phyloP scores from a whole-genome alignment of 2,797 vertebrate species.

The Gymnodraco acuticeps region DNA sequence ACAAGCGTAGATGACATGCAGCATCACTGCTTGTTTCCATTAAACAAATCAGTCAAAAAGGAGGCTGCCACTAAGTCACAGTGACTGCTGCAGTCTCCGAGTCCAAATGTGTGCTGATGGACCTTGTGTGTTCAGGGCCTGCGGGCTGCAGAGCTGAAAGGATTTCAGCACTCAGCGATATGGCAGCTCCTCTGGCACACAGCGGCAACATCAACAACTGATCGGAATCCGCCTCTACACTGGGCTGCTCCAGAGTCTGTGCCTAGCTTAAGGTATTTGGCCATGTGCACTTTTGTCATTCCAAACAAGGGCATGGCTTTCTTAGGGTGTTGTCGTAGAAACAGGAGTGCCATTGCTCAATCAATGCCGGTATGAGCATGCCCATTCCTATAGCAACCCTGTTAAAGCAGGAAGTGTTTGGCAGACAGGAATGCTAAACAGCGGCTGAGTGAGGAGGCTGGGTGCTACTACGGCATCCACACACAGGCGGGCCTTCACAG shows the following conservation, averaged over 20 bases:
- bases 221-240: conserved; percentile 24
- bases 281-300: conserved; percentile 45
- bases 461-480: conserved; percentile 51
- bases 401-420: conserved; percentile 67
- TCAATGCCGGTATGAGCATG: conserved; percentile 55
- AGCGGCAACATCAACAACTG: conserved; percentile 33
- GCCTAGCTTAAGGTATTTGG: background rate
- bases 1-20: conserved; percentile 1
- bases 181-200: conserved; percentile 30
- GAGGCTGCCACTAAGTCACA: conserved; percentile 27
- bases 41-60: conserved; percentile 29
- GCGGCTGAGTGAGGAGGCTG: conserved; percentile 28
- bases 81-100: conserved; percentile 61
- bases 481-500: conserved; percentile 44
- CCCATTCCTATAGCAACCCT: conserved; percentile 58
- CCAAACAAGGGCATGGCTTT: conserved; percentile 55
- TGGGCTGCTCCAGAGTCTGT: background rate
- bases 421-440: conserved; percentile 65
- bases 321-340: conserved; percentile 54
- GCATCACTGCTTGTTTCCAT: conserved; percentile 30
- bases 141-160: conserved; percentile 43
- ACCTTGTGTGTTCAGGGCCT: conserved; percentile 39
- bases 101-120: conserved; percentile 42
- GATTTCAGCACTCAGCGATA: conserved; percentile 59
- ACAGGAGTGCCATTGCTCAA: conserved; percentile 58